These are phyloP conservation scores for Brachionus paranguensis DNA, from an alignment of 1,140 invertebrate species.

Conservation along the genomic window DNA sequence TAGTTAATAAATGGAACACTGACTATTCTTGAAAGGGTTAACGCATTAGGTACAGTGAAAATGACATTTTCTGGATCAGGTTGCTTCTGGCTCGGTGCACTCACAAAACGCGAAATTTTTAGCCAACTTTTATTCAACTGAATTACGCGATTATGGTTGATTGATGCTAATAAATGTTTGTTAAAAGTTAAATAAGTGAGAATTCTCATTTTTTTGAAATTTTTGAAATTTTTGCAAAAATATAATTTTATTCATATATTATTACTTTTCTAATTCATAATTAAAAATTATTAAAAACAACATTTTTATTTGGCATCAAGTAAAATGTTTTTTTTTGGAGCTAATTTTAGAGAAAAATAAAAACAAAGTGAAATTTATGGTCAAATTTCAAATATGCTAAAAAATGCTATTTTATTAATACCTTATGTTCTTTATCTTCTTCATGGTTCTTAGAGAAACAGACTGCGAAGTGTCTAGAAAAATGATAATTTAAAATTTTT, in stretches of 20 bases:
- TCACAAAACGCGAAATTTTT: neutral
- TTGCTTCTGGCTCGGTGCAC: neutral
- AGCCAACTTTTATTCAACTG: neutral
- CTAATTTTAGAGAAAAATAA: too few relatives aligned
- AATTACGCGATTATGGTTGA: neutral
- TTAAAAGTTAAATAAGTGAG: neutral
- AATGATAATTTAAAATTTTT: too few relatives aligned
- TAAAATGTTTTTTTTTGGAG: too few relatives aligned
- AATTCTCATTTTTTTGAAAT: neutral
- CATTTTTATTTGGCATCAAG: neutral
- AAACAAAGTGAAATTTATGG: too few relatives aligned
- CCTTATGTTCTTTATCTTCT: too few relatives aligned
- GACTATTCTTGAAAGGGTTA: constrained; percentile 9
- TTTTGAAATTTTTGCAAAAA: neutral
- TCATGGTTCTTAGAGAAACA: too few relatives aligned
- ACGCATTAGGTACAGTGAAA: constrained; percentile 22
- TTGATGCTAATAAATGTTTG: neutral
- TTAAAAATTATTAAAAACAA: neutral
- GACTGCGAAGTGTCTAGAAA: too few relatives aligned
- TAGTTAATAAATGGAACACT: constrained; percentile 26
- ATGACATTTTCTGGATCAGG: neutral
- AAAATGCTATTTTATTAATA: too few relatives aligned
- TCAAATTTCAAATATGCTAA: too few relatives aligned
- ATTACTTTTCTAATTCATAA: neutral
- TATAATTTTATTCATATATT: neutral